Conservation (phyloP, 2,113 vertebrate species). For the Tenebrosternarchus preto region DNA sequence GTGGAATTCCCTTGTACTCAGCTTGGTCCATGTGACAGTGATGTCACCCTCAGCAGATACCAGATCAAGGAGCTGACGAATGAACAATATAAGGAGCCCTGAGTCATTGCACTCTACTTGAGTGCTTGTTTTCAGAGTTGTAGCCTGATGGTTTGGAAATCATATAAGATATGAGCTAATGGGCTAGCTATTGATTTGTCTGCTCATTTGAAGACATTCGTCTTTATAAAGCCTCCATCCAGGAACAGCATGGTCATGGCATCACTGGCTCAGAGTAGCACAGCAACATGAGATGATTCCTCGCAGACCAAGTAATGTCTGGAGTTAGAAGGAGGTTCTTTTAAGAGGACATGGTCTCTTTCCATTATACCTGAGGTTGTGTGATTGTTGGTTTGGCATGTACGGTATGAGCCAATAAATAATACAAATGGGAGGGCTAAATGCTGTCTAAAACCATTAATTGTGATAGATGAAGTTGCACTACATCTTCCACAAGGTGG, state of each 20-base stretch:
- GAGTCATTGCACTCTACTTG: conserved; percentile 48
- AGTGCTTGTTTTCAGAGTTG: conserved; percentile 41
- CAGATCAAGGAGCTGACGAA: conserved; percentile 47
- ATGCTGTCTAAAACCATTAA: neutral
- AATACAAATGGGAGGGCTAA: neutral
- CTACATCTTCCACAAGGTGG: conserved; percentile 71
- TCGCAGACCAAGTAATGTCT: conserved; percentile 9
- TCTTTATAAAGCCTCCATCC: conserved; percentile 67
- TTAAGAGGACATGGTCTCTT: neutral
- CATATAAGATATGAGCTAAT: conserved; percentile 65
- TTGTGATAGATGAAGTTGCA: neutral
- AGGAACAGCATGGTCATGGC: conserved; percentile 63
- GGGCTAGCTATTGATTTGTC: conserved; percentile 73
- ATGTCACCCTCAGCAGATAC: conserved; percentile 62
- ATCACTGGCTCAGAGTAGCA: conserved; percentile 50
- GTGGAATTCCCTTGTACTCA: conserved; percentile 21
- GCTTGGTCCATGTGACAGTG: conserved; percentile 52
- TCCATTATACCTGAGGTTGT: neutral
- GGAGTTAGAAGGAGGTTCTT: neutral
- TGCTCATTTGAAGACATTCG: conserved; percentile 65
- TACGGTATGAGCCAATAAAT: neutral
- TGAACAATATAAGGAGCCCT: conserved; percentile 53
- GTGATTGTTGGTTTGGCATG: neutral
- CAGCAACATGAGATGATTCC: conserved; percentile 43
- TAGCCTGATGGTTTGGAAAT: conserved; percentile 59